phyloP scores from a whole-genome alignment of 2,113 vertebrate species.

The Erythrocebus patas region DNA sequence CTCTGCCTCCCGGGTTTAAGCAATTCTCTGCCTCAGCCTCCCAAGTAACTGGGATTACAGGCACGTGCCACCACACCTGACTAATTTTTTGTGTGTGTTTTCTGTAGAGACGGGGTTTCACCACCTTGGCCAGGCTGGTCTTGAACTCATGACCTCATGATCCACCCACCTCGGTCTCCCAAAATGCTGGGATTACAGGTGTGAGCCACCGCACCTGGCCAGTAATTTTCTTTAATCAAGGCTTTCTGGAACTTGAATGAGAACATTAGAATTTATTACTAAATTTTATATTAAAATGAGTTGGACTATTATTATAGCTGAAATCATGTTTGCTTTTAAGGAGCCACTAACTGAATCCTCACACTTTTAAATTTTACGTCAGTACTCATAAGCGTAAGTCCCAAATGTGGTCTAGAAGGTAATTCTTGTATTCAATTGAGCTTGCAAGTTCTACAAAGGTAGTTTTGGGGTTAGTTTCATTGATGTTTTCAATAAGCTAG shows the following conservation, averaged over 20 bases:
- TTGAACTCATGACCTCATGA: too few relatives aligned
- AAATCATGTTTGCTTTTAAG: background rate
- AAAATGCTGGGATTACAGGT: too few relatives aligned
- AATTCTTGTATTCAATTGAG: background rate
- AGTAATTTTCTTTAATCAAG: background rate
- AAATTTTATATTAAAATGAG: conserved; percentile 7
- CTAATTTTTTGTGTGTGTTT: too few relatives aligned
- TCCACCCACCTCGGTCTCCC: too few relatives aligned
- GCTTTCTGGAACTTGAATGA: background rate
- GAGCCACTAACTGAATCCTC: background rate
- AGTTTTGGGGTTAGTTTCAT: background rate
- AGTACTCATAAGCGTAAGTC: background rate
- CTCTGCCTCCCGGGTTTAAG: too few relatives aligned
- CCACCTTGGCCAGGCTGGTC: too few relatives aligned
- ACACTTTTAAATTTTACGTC: background rate
- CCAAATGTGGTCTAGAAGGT: background rate
- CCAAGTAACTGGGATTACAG: too few relatives aligned
- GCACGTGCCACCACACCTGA: too few relatives aligned
- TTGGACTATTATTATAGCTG: background rate
- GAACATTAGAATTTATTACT: background rate
- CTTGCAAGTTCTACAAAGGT: background rate
- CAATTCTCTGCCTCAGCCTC: too few relatives aligned
- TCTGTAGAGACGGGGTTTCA: too few relatives aligned
- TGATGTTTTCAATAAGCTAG: background rate
- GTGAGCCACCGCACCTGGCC: too few relatives aligned